A percentile compares a stretch with the other conserved stretches of the same genome.
phyloP scores from a whole-genome alignment of 2,797 vertebrate species.

The Capromys pilorides region DNA sequence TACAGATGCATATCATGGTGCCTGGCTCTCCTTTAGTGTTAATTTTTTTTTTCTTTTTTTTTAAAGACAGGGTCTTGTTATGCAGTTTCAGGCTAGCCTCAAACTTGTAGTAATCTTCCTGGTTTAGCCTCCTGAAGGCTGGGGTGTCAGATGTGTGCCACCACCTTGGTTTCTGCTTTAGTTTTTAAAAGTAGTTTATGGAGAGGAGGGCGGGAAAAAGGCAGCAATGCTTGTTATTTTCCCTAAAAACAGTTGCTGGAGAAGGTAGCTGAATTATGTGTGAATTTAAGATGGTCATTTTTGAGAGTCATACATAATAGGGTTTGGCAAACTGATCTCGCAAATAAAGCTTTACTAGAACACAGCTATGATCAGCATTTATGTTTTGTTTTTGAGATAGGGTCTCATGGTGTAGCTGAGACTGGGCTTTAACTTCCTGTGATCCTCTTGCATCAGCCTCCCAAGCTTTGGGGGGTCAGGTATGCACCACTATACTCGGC shows the following conservation, averaged over 20 bases:
- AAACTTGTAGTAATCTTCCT: neutral
- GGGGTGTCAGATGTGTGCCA: neutral
- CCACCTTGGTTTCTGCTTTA: neutral
- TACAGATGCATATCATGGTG: neutral
- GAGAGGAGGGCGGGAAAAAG: neutral
- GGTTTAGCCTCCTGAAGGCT: neutral
- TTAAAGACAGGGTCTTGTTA: neutral
- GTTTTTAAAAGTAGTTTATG: neutral
- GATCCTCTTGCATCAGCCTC: neutral
- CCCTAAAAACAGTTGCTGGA: neutral
- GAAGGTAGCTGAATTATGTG: neutral
- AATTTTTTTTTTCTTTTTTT: neutral
- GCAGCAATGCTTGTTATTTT: neutral
- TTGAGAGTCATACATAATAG: neutral
- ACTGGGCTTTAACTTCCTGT: neutral
- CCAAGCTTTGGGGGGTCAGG: neutral
- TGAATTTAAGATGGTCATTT: neutral
- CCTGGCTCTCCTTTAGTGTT: neutral
- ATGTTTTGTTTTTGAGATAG: neutral
- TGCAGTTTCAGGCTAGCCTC: neutral
- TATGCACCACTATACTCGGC: neutral
- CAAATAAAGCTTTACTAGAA: neutral
- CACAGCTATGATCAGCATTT: neutral
- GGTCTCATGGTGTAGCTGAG: neutral
- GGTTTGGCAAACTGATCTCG: neutral